Conservation (phyloP, 2,888 invertebrate genomes). For the Encarsia formosa region DNA sequence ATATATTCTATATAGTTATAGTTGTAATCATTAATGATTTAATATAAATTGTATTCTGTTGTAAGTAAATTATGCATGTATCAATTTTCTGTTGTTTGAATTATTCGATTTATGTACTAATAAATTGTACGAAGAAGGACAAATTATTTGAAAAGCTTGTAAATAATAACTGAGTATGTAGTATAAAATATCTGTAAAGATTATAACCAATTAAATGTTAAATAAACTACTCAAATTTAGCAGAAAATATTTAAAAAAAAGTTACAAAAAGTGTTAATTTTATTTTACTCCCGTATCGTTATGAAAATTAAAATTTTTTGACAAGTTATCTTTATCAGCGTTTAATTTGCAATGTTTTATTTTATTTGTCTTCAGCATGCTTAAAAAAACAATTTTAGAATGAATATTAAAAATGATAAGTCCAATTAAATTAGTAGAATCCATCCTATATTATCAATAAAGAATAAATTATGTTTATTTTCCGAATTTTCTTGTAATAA, state of each 20-base stretch:
- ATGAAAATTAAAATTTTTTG: too few relatives aligned
- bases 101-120: background rate
- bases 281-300: too few relatives aligned
- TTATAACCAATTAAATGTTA: conserved; percentile 24
- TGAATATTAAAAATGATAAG: too few relatives aligned
- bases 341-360: too few relatives aligned
- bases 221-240: conserved; percentile 19
- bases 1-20: background rate
- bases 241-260: background rate
- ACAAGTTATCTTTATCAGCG: too few relatives aligned
- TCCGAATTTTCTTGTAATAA: too few relatives aligned
- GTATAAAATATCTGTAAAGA: conserved; percentile 22
- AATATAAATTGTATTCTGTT: background rate
- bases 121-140: background rate
- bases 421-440: too few relatives aligned
- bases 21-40: background rate
- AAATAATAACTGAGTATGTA: conserved; percentile 14
- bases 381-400: too few relatives aligned
- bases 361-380: too few relatives aligned
- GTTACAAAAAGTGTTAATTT: background rate
- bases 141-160: conserved; percentile 7
- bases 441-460: too few relatives aligned
- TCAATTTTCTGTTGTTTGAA: background rate
- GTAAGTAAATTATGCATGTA: background rate
- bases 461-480: too few relatives aligned